phyloP scores from a whole-genome alignment of 2,888 invertebrate genomes.

The Zygogramma bicolorata region DNA sequence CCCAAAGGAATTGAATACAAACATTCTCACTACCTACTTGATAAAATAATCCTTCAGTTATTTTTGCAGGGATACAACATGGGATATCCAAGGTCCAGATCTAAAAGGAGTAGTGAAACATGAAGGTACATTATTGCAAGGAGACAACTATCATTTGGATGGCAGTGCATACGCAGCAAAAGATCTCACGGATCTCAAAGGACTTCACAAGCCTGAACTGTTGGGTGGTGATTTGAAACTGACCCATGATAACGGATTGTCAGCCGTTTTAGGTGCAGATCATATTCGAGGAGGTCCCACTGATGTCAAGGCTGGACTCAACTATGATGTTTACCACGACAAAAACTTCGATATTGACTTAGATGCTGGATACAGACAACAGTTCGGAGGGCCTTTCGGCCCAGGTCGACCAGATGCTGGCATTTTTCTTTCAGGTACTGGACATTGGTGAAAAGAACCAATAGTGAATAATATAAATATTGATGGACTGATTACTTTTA shows the following conservation, averaged over 20 bases:
- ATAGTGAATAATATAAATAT: background rate
- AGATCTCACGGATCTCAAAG: constrained; percentile 38
- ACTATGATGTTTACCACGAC: constrained; percentile 43
- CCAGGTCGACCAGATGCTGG: constrained; percentile 43
- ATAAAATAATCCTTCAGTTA: background rate
- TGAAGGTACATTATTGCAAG: constrained; percentile 47
- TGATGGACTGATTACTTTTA: too few species aligned
- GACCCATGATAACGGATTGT: constrained; percentile 44
- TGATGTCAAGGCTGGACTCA: constrained; percentile 44
- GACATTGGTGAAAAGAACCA: background rate
- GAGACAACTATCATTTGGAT: constrained; percentile 43
- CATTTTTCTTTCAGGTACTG: constrained; percentile 6
- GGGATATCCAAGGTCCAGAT: background rate
- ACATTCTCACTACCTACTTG: too few species aligned
- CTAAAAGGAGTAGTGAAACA: constrained; percentile 32
- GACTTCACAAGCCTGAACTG: constrained; percentile 38
- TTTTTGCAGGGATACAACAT: constrained; percentile 20
- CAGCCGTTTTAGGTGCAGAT: constrained; percentile 44
- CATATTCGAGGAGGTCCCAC: constrained; percentile 44
- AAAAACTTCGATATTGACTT: constrained; percentile 47
- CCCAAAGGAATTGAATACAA: too few species aligned
- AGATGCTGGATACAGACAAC: constrained; percentile 46
- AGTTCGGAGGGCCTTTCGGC: constrained; percentile 48
- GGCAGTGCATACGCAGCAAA: constrained; percentile 50
- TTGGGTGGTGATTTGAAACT: constrained; percentile 48